Evolutionary conservation across 2,797 vertebrate genomes (phyloP).

Genomic region (Mus minutoides): DNA sequence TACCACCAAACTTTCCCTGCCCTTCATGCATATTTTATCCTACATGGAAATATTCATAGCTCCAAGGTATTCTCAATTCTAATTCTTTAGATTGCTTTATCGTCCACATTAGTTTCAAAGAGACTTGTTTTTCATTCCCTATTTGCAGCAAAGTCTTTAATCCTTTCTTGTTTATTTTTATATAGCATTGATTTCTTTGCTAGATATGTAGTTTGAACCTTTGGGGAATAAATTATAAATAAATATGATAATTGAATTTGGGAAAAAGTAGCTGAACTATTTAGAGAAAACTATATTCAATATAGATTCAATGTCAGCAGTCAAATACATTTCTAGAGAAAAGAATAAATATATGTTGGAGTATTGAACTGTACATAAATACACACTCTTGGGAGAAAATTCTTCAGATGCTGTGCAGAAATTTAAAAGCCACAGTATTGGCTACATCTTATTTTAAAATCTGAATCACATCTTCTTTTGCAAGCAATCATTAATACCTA

Average conservation of each 20-base stretch:
- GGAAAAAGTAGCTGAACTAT: constrained; percentile 28
- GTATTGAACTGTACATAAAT: constrained; percentile 33
- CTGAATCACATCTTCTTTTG: not conserved
- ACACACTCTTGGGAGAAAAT: not conserved
- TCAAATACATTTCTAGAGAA: constrained; percentile 23
- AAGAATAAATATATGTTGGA: not conserved
- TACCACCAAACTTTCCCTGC: not conserved
- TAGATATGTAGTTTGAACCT: constrained; percentile 20
- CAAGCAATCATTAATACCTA: not conserved
- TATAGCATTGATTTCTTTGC: constrained; percentile 55
- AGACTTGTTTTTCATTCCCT: not conserved
- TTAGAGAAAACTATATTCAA: constrained; percentile 54
- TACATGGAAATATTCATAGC: constrained; percentile 1
- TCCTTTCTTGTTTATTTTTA: constrained; percentile 50
- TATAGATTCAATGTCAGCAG: not conserved
- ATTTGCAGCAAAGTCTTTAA: not conserved
- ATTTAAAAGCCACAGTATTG: not conserved
- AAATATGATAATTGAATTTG: constrained; percentile 67
- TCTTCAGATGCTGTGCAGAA: constrained; percentile 20
- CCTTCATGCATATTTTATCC: not conserved
- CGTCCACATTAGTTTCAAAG: not conserved
- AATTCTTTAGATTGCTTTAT: not conserved
- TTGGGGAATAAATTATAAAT: not conserved
- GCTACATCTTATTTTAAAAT: not conserved
- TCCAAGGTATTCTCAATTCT: not conserved